These are phyloP conservation scores for Potamilus streckersoni DNA, from an alignment of 1,140 invertebrate species.

Conservation along the genomic window DNA sequence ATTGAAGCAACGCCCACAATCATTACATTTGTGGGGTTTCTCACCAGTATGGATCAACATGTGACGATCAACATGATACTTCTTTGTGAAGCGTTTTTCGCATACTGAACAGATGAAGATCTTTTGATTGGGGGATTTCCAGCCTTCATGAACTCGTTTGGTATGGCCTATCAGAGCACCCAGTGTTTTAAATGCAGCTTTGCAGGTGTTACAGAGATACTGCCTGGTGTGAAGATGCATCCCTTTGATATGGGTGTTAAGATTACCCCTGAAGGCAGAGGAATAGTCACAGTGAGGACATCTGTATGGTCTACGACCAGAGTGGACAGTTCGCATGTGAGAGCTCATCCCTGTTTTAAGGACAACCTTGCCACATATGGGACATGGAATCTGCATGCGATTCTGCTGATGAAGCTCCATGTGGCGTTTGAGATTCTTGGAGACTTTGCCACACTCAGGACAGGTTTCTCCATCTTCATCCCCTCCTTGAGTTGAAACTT, in stretches of 20 bases:
- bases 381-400: slow-evolving; percentile 63
- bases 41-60: slow-evolving; percentile 65
- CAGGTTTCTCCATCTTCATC: slow-evolving; percentile 59
- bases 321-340: slow-evolving; percentile 64
- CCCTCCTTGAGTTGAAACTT: slow-evolving; percentile 58
- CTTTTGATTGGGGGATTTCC: slow-evolving; percentile 64
- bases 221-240: slow-evolving; percentile 64
- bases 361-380: slow-evolving; percentile 65
- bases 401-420: slow-evolving; percentile 65
- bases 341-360: slow-evolving; percentile 65
- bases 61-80: slow-evolving; percentile 64
- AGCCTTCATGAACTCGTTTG: slow-evolving; percentile 64
- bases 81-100: slow-evolving; percentile 64
- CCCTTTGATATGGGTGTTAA: slow-evolving; percentile 65
- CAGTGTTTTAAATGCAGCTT: slow-evolving; percentile 63
- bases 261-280: slow-evolving; percentile 62
- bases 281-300: slow-evolving; percentile 64
- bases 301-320: slow-evolving; percentile 61
- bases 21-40: slow-evolving; percentile 63
- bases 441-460: slow-evolving; percentile 61
- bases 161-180: slow-evolving; percentile 65
- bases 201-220: slow-evolving; percentile 63
- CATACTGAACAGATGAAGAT: slow-evolving; percentile 65
- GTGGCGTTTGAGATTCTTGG: slow-evolving; percentile 63
- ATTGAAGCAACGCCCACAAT: slow-evolving; percentile 63